Percentiles rank a stretch among this genome's conserved stretches.
These are phyloP conservation scores for Tortricodes alternella DNA, from an alignment of 2,888 invertebrate genomes.

Conservation along the genomic window DNA sequence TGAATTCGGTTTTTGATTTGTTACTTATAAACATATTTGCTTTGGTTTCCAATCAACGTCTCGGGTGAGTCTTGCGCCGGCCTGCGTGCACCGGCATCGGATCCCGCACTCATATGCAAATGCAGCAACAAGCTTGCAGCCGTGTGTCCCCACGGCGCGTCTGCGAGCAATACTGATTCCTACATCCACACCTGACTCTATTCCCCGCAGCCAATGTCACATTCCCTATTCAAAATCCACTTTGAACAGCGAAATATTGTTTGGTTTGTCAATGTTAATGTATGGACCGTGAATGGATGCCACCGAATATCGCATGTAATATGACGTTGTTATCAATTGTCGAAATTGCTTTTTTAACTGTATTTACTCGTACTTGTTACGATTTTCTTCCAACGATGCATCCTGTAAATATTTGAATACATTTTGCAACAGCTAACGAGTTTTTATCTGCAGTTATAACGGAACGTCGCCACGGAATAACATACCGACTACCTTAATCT, in stretches of 20 bases:
- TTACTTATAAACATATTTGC: too few species aligned
- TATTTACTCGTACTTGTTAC: too few species aligned
- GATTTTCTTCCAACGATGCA: too few species aligned
- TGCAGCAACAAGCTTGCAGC: constrained; percentile 53
- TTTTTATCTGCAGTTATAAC: neutral
- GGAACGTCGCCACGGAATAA: neutral
- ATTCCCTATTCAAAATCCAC: constrained; percentile 63
- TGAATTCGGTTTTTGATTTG: too few species aligned
- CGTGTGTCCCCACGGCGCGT: constrained; percentile 53
- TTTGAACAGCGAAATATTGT: constrained; percentile 47
- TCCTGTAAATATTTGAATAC: neutral
- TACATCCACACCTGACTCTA: constrained; percentile 62
- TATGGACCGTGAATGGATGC: neutral
- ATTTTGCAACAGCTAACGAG: neutral
- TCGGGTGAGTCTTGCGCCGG: constrained; percentile 14
- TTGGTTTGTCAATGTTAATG: constrained; percentile 27
- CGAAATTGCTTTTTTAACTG: too few species aligned
- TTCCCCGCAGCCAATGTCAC: constrained; percentile 51
- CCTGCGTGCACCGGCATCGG: constrained; percentile 4
- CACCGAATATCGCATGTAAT: neutral
- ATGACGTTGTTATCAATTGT: neutral
- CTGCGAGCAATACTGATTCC: constrained; percentile 55
- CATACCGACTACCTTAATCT: constrained; percentile 16
- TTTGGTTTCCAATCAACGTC: constrained; percentile 20
- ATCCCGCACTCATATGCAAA: constrained; percentile 57